A percentile compares a stretch with the other conserved stretches of the same genome.
phyloP scores from a whole-genome alignment of 2,797 vertebrate species.

The Mormyrops boulengeri region DNA sequence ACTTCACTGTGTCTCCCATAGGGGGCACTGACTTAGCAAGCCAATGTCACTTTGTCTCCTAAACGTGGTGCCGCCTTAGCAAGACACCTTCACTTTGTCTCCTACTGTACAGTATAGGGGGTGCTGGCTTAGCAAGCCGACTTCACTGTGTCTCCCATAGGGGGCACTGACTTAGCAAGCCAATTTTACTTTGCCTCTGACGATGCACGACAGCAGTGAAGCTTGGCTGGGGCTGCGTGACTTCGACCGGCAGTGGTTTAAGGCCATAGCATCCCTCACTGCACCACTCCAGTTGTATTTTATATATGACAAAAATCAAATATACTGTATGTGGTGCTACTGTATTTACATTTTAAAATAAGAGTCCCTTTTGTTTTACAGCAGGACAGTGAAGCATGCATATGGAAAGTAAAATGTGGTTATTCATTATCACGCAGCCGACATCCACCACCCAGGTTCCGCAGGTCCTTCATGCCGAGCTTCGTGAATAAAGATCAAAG shows the following conservation, averaged over 20 bases:
- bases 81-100: not conserved
- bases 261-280: not conserved
- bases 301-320: not conserved
- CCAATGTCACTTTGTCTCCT: not conserved
- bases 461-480: not conserved
- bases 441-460: not conserved
- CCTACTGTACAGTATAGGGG: not conserved
- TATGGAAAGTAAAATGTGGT: not conserved
- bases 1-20: not conserved
- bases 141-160: not conserved
- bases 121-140: not conserved
- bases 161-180: not conserved
- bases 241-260: not conserved
- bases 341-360: not conserved
- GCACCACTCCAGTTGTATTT: not conserved
- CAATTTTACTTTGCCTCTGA: not conserved
- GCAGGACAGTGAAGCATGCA: not conserved
- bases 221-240: too few species aligned
- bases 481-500: conserved; percentile 14
- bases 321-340: not conserved
- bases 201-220: not conserved
- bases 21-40: not conserved
- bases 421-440: not conserved
- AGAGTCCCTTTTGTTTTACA: not conserved
- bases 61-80: not conserved